Evolutionary conservation across 2,888 invertebrate species (phyloP).

Genomic region (Polylopha cassiicola): DNA sequence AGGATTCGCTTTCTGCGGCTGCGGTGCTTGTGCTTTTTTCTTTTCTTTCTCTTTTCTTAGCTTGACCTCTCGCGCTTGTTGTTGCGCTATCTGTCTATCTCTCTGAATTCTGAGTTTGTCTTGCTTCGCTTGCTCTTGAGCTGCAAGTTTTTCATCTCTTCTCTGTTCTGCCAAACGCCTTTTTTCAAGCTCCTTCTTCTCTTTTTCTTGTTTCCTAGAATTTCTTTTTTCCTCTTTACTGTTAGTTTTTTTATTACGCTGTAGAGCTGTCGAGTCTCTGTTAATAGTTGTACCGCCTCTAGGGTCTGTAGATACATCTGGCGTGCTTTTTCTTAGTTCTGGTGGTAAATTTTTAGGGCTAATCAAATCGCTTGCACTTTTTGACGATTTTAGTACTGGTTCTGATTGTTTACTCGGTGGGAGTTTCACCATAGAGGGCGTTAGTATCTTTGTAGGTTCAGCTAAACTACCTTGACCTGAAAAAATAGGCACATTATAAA

Average conservation of each 20-base stretch:
- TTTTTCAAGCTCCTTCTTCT: slow-evolving; percentile 51
- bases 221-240: slow-evolving; percentile 30
- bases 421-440: slow-evolving; percentile 42
- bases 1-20: slow-evolving; percentile 13
- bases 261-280: slow-evolving; percentile 20
- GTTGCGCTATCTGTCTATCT: slow-evolving; percentile 31
- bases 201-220: slow-evolving; percentile 39
- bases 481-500: slow-evolving; percentile 25
- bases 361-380: slow-evolving; percentile 48
- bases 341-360: slow-evolving; percentile 29
- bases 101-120: slow-evolving; percentile 41
- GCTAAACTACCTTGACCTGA: slow-evolving; percentile 36
- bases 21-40: slow-evolving; percentile 24
- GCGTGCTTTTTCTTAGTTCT: slow-evolving; percentile 39
- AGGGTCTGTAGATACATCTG: slow-evolving; percentile 43
- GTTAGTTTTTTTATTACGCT: slow-evolving; percentile 26
- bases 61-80: slow-evolving; percentile 28
- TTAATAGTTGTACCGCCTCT: slow-evolving; percentile 30
- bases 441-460: slow-evolving; percentile 38
- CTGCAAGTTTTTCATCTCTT: slow-evolving; percentile 38
- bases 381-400: slow-evolving; percentile 33
- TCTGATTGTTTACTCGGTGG: slow-evolving; percentile 28
- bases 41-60: slow-evolving; percentile 30
- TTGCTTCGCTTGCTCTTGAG: slow-evolving; percentile 40
- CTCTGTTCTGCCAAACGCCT: slow-evolving; percentile 41